Evolutionary conservation across 2,888 invertebrate genomes (phyloP), one percentile per base, ranked within the genome.

Genomic region (Colostygia pectinataria): DNA sequence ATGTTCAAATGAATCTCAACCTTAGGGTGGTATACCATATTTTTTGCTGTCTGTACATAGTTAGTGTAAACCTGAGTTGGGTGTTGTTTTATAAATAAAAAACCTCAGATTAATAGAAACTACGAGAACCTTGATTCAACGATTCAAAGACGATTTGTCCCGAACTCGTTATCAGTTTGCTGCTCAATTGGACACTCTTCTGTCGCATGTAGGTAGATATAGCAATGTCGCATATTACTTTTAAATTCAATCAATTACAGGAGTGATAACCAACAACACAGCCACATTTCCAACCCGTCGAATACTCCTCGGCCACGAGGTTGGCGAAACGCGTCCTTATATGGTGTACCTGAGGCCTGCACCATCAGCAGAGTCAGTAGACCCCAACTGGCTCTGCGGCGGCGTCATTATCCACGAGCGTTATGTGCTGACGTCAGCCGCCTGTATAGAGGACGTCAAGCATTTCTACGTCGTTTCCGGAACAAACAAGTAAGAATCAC

Each of bases 331-430:
- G 0, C 66, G 78, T 18, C 82, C 85, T 0, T 85, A 83, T 32
- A 83, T 85, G 87, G 87, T 88, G 0, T 88, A 83, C 44, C 66
- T 88, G 0, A 66, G 83, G n/a, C 70, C 80, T 1, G 68, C 77
- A 0, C 0, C 47, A 0, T 44, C 37, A 0, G 45, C 44, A 0
- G 62, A 63, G 0, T 10, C 53, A 0, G 3, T 32, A 0, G 63
- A 65, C 2, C 42, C 61, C 0, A 71, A 80, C 50, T 88, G 88
- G 88, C 34, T 82, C 0, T 88, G 87, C 13, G 85, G 84, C 0
- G 87, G 88, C 0, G 81, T 74, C 0, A 86, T 87, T 28, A 74
- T 87, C 1, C 71, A 83, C 12, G 65, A 75, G 4, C 66, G 68
- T 1, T 82, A 77, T 29, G 65, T 88, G 0, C 65, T 89, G 1